Conservation (phyloP, 1,140 invertebrate species). For the Anoplolepis gracilipes region DNA sequence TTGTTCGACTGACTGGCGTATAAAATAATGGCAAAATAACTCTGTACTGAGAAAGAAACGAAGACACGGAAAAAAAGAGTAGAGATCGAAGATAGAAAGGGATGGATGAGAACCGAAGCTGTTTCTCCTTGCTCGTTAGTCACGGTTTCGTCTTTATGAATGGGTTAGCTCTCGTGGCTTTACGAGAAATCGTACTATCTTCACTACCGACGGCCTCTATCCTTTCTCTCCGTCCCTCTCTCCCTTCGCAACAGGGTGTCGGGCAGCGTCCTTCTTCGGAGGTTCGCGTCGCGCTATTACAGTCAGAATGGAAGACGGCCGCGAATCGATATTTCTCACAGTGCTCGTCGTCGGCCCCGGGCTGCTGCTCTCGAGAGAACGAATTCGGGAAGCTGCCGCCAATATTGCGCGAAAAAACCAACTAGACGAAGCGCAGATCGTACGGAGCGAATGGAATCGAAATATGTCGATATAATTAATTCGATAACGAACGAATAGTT, state of each 20-base stretch:
- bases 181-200: slow-evolving; percentile 80
- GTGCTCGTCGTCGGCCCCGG: slow-evolving; percentile 57
- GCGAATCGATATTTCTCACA: slow-evolving; percentile 72
- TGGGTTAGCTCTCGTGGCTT: slow-evolving; percentile 79
- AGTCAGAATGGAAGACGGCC: slow-evolving; percentile 74
- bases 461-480: neutral
- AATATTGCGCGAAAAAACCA: slow-evolving; percentile 7
- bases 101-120: slow-evolving; percentile 45
- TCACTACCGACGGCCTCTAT: slow-evolving; percentile 70
- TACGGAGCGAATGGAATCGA: neutral
- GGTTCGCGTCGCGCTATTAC: slow-evolving; percentile 59
- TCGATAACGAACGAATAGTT: neutral
- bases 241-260: slow-evolving; percentile 62
- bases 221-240: slow-evolving; percentile 15
- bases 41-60: slow-evolving; percentile 31
- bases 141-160: slow-evolving; percentile 82
- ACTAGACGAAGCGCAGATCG: neutral
- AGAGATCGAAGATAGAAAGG: neutral
- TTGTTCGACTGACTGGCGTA: neutral
- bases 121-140: slow-evolving; percentile 80
- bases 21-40: slow-evolving; percentile 59
- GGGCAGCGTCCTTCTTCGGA: slow-evolving; percentile 67
- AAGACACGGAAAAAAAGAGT: neutral
- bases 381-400: slow-evolving; percentile 29
- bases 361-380: slow-evolving; percentile 20